Conservation (phyloP, 2,113 vertebrate species). For the Copsychus sechellarum region DNA sequence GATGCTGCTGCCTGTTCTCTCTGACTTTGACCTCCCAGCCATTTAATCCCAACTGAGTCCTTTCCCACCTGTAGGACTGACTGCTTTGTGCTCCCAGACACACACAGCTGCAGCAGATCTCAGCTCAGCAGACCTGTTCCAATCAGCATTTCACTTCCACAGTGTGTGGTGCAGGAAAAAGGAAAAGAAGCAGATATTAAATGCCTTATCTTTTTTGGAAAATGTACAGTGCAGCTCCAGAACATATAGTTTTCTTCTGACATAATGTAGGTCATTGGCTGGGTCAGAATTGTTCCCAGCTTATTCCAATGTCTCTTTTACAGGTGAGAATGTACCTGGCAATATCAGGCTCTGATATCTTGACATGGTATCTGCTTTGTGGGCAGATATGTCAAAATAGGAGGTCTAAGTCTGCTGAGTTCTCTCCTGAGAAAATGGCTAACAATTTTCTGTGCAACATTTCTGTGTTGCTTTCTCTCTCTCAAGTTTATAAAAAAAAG, state of each 20-base stretch:
- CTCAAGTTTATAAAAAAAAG: neutral
- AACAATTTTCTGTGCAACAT: neutral
- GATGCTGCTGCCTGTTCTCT: neutral
- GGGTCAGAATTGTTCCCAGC: neutral
- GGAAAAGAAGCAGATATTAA: neutral
- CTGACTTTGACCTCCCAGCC: neutral
- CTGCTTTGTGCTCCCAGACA: neutral
- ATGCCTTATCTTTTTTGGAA: neutral
- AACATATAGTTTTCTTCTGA: neutral
- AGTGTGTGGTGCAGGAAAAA: neutral
- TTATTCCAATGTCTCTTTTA: neutral
- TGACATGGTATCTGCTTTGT: neutral
- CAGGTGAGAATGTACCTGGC: neutral
- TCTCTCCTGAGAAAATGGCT: neutral
- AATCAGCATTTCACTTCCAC: neutral
- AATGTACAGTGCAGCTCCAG: neutral
- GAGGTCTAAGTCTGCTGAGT: neutral
- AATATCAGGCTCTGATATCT: neutral
- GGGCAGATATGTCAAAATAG: neutral
- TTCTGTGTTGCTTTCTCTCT: neutral
- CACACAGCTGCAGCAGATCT: neutral
- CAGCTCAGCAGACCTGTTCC: neutral
- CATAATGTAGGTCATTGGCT: neutral
- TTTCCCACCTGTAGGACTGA: neutral
- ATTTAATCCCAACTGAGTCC: neutral